Percentiles rank a stretch among this genome's conserved stretches.
phyloP scores from a whole-genome alignment of 2,888 invertebrate species.

The Pollenia amentaria region DNA sequence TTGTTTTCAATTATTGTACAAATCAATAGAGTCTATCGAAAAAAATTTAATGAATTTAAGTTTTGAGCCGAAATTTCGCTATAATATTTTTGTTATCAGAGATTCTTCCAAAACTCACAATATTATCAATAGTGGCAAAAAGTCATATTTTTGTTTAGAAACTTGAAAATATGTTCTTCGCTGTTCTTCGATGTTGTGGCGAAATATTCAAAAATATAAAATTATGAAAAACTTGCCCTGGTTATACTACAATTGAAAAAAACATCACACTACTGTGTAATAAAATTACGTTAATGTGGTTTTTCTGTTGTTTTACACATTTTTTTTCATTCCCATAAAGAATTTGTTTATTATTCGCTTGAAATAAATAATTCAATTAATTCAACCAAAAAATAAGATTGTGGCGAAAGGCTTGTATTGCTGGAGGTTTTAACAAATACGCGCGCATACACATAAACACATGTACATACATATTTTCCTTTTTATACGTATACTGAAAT shows the following conservation, averaged over 20 bases:
- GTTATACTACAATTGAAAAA: constrained; percentile 41
- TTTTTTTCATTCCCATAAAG: neutral
- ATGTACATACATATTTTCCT: neutral
- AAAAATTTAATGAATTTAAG: no score
- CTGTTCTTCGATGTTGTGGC: no score
- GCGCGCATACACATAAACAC: neutral
- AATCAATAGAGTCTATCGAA: no score
- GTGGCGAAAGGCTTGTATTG: constrained; percentile 26
- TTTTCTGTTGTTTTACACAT: constrained; percentile 1
- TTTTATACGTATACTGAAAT: neutral
- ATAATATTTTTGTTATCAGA: no score
- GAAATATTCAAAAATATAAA: no score
- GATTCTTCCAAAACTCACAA: no score
- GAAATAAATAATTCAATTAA: constrained; percentile 63
- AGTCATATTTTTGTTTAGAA: no score
- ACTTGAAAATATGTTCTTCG: no score
- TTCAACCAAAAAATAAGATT: constrained; percentile 58
- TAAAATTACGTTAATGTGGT: constrained; percentile 24
- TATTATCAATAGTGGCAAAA: no score
- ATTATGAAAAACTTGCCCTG: neutral
- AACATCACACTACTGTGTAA: neutral
- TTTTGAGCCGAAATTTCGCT: no score
- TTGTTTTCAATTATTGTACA: no score
- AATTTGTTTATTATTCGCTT: constrained; percentile 18
- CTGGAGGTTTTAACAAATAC: neutral